Evolutionary conservation across 2,888 invertebrate species (phyloP).

Genomic region (Encarsia formosa): DNA sequence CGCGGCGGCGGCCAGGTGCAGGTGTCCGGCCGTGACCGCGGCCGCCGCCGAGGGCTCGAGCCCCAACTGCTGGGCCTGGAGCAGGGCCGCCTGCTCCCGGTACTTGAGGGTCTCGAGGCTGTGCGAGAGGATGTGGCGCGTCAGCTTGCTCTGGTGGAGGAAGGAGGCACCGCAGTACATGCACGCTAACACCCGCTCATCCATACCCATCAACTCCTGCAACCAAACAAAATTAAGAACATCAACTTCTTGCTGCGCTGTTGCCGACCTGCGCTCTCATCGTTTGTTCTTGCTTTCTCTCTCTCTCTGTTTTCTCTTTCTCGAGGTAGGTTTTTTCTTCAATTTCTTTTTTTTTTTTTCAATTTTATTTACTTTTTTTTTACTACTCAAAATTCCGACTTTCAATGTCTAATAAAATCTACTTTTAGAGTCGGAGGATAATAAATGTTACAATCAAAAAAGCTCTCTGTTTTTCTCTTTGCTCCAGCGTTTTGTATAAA

Average conservation of each 20-base stretch:
- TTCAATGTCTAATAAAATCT: no score
- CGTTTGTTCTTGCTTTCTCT: conserved; percentile 26
- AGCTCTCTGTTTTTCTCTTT: conserved; percentile 29
- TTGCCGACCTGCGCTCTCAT: conserved; percentile 13
- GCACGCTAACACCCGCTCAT: conserved; percentile 72
- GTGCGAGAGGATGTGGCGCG: conserved; percentile 84
- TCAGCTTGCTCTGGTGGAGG: conserved; percentile 86
- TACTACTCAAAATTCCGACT: no score
- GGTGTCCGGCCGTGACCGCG: conserved; percentile 46
- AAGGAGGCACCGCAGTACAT: conserved; percentile 87
- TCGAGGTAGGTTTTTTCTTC: conserved; percentile 16
- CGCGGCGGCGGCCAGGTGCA: conserved; percentile 48
- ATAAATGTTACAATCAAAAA: no score
- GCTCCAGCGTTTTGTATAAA: conserved; percentile 24
- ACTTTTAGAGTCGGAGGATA: no score
- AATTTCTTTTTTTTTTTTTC: conserved; percentile 20
- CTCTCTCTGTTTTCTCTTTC: conserved; percentile 20
- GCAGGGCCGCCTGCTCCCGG: conserved; percentile 62
- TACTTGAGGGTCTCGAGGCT: conserved; percentile 84
- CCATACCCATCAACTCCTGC: conserved; percentile 85
- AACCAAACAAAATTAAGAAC: conserved; percentile 76
- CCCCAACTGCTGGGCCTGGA: conserved; percentile 53
- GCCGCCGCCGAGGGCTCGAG: conserved; percentile 47
- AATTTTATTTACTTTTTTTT: conserved; percentile 11
- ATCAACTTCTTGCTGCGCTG: conserved; percentile 78